Conservation (phyloP, 2,797 vertebrate genomes). For the Anniella stebbinsi region DNA sequence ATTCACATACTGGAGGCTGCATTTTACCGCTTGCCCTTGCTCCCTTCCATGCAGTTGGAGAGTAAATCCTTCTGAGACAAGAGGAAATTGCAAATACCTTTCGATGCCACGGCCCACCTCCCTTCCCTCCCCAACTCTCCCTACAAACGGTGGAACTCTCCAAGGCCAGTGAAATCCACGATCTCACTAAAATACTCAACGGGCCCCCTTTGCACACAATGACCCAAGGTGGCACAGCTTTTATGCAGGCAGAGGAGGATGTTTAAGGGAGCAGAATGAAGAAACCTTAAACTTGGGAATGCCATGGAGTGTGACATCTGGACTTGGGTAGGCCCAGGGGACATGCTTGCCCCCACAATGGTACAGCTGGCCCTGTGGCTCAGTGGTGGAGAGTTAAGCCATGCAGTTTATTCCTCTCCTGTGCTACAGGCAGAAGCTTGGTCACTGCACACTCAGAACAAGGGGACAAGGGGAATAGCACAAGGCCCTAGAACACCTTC, state of each 20-base stretch:
- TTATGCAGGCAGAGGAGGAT: not conserved
- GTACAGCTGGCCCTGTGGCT: not conserved
- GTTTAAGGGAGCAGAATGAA: not conserved
- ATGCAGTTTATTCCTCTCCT: not conserved
- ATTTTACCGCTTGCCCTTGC: not conserved
- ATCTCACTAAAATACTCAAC: too few relatives aligned
- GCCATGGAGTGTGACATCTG: not conserved
- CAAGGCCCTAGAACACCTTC: not conserved
- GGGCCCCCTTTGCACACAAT: not conserved
- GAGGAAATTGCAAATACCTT: conserved; percentile 68
- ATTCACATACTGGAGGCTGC: not conserved
- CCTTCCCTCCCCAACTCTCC: not conserved
- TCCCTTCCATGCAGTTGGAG: not conserved
- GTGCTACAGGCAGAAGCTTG: too few relatives aligned
- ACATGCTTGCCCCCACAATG: not conserved
- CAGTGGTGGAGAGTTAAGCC: not conserved
- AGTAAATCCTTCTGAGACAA: not conserved
- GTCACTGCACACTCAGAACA: not conserved
- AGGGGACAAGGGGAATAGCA: not conserved
- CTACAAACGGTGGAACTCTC: not conserved
- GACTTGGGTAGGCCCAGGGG: not conserved
- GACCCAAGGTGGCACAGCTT: too few relatives aligned
- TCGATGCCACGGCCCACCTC: accelerated
- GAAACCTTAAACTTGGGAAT: not conserved
- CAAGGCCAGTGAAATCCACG: not conserved